Conservation (phyloP, 2,888 invertebrate genomes). For the Microctonus hyperodae region DNA sequence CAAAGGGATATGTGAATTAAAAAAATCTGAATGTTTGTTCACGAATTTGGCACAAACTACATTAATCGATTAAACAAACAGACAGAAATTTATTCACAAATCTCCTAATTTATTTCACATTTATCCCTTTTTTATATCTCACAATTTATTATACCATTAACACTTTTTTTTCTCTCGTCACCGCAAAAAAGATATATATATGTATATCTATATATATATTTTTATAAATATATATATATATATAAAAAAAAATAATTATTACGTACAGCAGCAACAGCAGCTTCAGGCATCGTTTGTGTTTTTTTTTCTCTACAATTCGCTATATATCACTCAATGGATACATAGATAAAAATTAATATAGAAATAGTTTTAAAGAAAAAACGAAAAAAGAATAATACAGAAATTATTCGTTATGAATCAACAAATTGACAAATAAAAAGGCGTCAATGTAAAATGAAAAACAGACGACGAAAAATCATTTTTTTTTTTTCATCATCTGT, state of each 20-base stretch:
- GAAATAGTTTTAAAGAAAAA: background rate
- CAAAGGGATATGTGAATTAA: background rate
- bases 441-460: background rate
- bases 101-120: background rate
- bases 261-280: slow-evolving; percentile 8
- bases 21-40: slow-evolving; percentile 23
- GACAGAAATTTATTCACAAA: slow-evolving; percentile 1
- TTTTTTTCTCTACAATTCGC: background rate
- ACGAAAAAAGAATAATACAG: background rate
- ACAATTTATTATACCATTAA: background rate
- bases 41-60: slow-evolving; percentile 39
- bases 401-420: background rate
- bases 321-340: background rate
- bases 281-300: slow-evolving; percentile 6
- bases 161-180: background rate
- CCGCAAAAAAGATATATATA: too few relatives aligned
- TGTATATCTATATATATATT: too few relatives aligned
- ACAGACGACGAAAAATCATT: background rate
- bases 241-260: slow-evolving; percentile 19
- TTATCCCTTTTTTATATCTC: slow-evolving; percentile 8
- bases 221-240: too few relatives aligned
- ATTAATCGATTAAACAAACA: slow-evolving; percentile 33
- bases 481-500: background rate
- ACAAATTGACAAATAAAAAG: background rate
- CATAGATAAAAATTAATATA: slow-evolving; percentile 10